phyloP scores from a whole-genome alignment of 2,888 invertebrate genomes.

The Tenthredo distinguenda region DNA sequence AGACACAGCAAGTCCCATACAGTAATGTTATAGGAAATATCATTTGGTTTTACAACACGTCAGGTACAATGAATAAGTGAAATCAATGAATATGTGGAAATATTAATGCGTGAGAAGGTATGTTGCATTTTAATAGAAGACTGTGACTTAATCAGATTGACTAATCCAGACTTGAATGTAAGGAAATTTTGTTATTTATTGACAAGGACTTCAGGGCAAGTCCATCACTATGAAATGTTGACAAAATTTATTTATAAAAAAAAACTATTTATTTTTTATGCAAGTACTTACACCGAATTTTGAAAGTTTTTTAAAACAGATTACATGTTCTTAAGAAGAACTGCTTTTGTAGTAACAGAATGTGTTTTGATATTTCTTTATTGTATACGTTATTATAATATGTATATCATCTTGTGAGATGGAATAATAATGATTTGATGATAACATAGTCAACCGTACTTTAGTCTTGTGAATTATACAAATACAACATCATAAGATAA shows the following conservation, averaged over 20 bases:
- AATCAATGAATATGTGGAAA: conserved; percentile 15
- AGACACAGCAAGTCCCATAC: conserved; percentile 60
- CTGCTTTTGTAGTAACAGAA: background rate
- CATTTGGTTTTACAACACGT: background rate
- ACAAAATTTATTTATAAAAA: conserved; percentile 12
- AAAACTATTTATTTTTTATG: conserved; percentile 26
- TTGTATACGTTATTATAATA: conserved; percentile 3
- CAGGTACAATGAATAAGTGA: conserved; percentile 18
- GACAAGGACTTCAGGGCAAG: conserved; percentile 40
- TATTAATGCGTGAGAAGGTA: background rate
- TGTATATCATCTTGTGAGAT: conserved; percentile 6
- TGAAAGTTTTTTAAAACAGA: background rate
- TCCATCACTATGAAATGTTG: conserved; percentile 9
- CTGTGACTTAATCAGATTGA: background rate
- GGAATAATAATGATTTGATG: conserved; percentile 19
- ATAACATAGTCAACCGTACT: background rate
- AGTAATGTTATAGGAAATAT: conserved; percentile 27
- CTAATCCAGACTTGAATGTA: conserved; percentile 11
- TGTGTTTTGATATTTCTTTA: conserved; percentile 14
- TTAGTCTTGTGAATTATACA: conserved; percentile 18
- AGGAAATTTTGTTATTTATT: conserved; percentile 6
- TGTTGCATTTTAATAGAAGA: background rate
- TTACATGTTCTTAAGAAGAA: background rate
- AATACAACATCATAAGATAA: background rate
- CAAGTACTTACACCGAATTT: conserved; percentile 9